Conservation (phyloP, 2,888 invertebrate species). For the Xanthia icteritia region DNA sequence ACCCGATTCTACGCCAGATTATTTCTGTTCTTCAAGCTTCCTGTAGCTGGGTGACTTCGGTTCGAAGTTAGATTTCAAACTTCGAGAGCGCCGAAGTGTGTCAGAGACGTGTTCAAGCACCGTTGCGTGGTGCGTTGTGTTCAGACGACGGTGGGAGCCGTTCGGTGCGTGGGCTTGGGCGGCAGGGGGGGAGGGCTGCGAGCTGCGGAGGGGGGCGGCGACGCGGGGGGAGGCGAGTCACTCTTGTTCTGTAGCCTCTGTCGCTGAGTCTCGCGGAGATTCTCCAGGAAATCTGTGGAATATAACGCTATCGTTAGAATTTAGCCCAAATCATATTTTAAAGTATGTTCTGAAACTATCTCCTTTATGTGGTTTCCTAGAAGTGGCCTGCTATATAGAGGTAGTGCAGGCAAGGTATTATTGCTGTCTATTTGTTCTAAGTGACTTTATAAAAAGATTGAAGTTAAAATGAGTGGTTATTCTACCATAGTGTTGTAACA, state of each 20-base stretch:
- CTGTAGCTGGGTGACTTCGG: constrained; percentile 24
- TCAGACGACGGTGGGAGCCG: constrained; percentile 81
- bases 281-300: constrained; percentile 83
- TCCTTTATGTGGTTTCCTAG: too few relatives aligned
- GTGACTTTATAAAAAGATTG: too few relatives aligned
- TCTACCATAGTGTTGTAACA: too few relatives aligned
- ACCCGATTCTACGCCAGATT: not conserved
- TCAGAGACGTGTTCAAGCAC: constrained; percentile 18
- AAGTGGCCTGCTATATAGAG: too few relatives aligned
- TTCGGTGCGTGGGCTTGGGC: constrained; percentile 79
- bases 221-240: constrained; percentile 1
- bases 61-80: not conserved
- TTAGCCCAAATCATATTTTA: too few relatives aligned
- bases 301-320: not conserved
- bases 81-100: constrained; percentile 5
- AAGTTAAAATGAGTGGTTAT: too few relatives aligned
- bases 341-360: too few relatives aligned
- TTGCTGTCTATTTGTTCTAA: too few relatives aligned
- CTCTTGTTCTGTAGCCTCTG: constrained; percentile 70
- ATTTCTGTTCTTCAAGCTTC: constrained; percentile 6
- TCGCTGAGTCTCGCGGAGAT: constrained; percentile 85
- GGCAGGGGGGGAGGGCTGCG: constrained; percentile 83
- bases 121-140: not conserved
- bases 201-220: constrained; percentile 48
- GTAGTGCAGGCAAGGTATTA: too few relatives aligned